These are phyloP conservation scores for Eriocheir sinensis DNA, from an alignment of 1,140 invertebrate species.

Conservation along the genomic window DNA sequence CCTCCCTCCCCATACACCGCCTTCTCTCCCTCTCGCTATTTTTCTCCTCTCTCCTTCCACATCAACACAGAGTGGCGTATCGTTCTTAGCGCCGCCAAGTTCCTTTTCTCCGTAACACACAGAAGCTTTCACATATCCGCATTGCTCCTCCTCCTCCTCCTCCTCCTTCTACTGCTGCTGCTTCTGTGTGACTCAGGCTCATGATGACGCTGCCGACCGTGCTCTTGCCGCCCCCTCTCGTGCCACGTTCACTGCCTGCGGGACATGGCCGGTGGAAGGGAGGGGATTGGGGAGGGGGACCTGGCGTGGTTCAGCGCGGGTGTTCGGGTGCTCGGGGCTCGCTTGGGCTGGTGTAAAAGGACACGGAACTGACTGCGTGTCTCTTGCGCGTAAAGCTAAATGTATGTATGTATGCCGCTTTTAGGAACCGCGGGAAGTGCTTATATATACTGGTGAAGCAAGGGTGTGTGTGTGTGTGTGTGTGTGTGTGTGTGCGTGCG, in stretches of 20 bases:
- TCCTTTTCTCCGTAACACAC: background rate
- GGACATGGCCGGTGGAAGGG: background rate
- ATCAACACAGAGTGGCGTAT: background rate
- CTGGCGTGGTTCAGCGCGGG: background rate
- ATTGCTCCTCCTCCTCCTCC: background rate
- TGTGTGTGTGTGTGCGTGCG: background rate
- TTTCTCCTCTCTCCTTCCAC: background rate
- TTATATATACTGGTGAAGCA: background rate
- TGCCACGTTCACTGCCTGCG: constrained; percentile 18
- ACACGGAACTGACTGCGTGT: constrained; percentile 7
- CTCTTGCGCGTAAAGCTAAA: background rate
- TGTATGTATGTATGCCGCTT: background rate
- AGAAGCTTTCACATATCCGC: background rate
- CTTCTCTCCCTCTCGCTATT: background rate
- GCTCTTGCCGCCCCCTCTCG: background rate
- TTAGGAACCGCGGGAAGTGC: background rate
- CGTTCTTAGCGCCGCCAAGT: background rate
- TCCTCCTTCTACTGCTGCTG: background rate
- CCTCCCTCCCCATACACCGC: background rate
- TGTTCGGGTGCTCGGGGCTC: background rate
- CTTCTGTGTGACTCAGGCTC: background rate
- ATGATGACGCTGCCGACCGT: background rate
- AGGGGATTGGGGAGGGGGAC: background rate
- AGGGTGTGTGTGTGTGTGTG: constrained; percentile 13
- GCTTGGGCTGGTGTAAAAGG: background rate